Base-by-base conservation (phyloP, 2,888 invertebrate genomes). In the Syritta pipiens region DNA sequence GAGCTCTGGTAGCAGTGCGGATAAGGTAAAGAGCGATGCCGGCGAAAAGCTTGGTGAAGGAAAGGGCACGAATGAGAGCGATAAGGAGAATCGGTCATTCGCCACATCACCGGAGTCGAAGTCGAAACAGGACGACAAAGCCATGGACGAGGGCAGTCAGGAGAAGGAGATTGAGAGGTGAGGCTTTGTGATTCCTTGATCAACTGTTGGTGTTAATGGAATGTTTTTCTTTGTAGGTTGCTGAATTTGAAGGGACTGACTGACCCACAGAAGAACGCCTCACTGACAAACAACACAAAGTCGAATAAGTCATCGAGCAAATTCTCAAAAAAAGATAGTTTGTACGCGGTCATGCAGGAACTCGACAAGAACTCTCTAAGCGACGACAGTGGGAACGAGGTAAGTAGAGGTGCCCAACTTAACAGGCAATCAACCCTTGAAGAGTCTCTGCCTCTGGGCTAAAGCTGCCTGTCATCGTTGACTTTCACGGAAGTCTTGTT, bases 101-200 rank as follows among this genome's bases (percentile, higher is more conserved):
- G 51, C 32, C 12, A 22, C 10, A 17, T 53, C 57, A 19, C 32
- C 63, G 24, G 65, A 63, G 4, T 7, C 46, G 9, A 82, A 72
- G 26, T 68, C 77, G 49, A 59, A 76, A 24, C 22, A 22, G 7
- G 77, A 82, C 17, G 68, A 81, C 49, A 12, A 62, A 42, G 32
- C n/a, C n/a, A n/a, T 72, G 57, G 83, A 83, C n/a, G 85, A 85
- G 51, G 82, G 84, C 37, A 82, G 62, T 4, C 65, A 84, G 2
- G 87, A 87, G 40, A 86, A 85, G 46, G 86, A 87, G 84, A 87
- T 88, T 12, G 84, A 87, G 35, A 83, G 86, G 86, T 87, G 65
- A 67, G 81, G 77, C 28, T 5, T 30, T 12, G 35, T 48, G n/a
- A n/a, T n/a, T n/a, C n/a, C 24, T 53, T 28, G 0, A 32, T 20